Conservation (phyloP, 1,140 invertebrate genomes). For the Musca vetustissima region DNA sequence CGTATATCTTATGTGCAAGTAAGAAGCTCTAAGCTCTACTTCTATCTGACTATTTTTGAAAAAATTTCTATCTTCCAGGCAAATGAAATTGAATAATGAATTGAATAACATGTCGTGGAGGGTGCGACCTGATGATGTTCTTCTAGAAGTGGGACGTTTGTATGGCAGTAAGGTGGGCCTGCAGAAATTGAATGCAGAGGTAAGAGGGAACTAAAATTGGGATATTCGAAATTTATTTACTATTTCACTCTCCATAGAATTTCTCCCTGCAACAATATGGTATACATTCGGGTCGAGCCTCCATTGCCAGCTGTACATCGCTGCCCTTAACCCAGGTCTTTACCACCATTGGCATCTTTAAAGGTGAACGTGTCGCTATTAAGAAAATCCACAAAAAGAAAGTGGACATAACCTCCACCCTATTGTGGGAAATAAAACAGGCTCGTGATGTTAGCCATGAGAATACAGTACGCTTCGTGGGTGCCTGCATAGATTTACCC, state of each 20-base stretch:
- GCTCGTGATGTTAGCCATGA: constrained; percentile 84
- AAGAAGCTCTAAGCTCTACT: constrained; percentile 56
- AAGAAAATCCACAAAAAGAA: constrained; percentile 82
- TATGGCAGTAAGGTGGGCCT: constrained; percentile 73
- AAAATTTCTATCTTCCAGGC: constrained; percentile 57
- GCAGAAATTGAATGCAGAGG: constrained; percentile 67
- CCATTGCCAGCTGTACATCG: constrained; percentile 66
- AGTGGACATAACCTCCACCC: constrained; percentile 78
- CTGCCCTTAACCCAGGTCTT: constrained; percentile 67
- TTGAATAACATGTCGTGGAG: constrained; percentile 85
- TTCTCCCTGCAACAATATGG: constrained; percentile 57
- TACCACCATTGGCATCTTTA: constrained; percentile 77
- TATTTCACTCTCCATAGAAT: constrained; percentile 33
- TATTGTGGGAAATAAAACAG: constrained; percentile 83
- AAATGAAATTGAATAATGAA: constrained; percentile 76
- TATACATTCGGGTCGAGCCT: constrained; percentile 59
- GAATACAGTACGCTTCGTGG: constrained; percentile 85
- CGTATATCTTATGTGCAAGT: constrained; percentile 70
- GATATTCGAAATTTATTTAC: neutral
- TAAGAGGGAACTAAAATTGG: constrained; percentile 29
- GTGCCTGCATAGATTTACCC: constrained; percentile 77
- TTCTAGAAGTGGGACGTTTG: constrained; percentile 72
- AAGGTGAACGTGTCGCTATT: constrained; percentile 79
- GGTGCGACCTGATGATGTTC: constrained; percentile 76
- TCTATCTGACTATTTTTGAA: neutral